Evolutionary conservation across 2,888 invertebrate species (phyloP), one percentile per base, ranked within the genome.

Genomic region (Aelia acuminata): DNA sequence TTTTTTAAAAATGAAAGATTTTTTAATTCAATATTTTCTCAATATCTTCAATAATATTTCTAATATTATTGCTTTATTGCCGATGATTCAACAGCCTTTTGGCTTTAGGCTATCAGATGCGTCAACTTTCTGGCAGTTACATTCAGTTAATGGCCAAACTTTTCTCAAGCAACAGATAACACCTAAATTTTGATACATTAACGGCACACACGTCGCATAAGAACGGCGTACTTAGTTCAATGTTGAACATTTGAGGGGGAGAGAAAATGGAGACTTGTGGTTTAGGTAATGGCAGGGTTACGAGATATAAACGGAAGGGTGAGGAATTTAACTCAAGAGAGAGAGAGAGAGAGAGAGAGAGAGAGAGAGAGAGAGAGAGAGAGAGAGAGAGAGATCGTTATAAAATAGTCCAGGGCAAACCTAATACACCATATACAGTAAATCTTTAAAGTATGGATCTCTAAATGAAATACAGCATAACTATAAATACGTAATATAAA

Each of bases 71-170:
- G 57, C 13, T 26, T 26, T 35, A 35, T 70, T 35, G 63, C 35
- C 18, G 2, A 31, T 5, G 15, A 63, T 63, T 31, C 2, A 15
- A 63, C 35, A 70, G 7, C 18, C 63, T 70, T 1, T 26, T 35
- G 7, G 31, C 11, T 70, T 3, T 31, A 31, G 31, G 18, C 31
- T 70, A 70, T 70, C 1, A 70, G 20, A 35, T 5, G 63, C 63
- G 7, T 35, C 63, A 70, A 70, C 18, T 70, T 70, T 35, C 35
- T 3, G 18, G 8, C 18, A 35, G 31, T 70, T 70, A 35, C 35
- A 70, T 70, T 70, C 63, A 18, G 63, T 70, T 70, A 70, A 70
- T 70, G 63, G 63, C 35, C 20, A 18, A 70, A 70, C 63, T 35
- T 70, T 70, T 35, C 63, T 18, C 18, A 35, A 70, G 63, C 35